Evolutionary conservation across 2,797 vertebrate species (phyloP).

Genomic region (Crypturellus tataupa): DNA sequence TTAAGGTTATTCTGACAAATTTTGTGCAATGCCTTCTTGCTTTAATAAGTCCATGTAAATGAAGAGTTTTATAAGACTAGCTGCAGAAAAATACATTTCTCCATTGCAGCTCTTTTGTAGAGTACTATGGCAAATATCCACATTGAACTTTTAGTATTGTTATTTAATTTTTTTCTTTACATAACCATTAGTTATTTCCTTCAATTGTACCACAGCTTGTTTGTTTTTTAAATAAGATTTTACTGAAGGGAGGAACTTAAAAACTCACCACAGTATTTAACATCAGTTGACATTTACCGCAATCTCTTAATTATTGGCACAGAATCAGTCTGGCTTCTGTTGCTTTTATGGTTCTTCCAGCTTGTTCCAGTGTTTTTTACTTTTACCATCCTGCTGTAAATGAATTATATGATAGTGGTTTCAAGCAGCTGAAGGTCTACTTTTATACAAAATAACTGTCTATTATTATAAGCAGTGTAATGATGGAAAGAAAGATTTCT

Average conservation of each 20-base stretch:
- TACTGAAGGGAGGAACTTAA: conserved; percentile 69
- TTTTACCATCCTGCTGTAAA: conserved; percentile 62
- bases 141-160: conserved; percentile 46
- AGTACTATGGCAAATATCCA: conserved; percentile 52
- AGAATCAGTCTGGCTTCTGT: conserved; percentile 70
- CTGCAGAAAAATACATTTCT: conserved; percentile 18
- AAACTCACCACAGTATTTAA: conserved; percentile 71
- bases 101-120: conserved; percentile 32
- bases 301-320: conserved; percentile 77
- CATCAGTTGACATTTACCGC: conserved; percentile 76
- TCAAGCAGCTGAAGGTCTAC: conserved; percentile 9
- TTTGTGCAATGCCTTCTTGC: not conserved
- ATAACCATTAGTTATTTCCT: conserved; percentile 76
- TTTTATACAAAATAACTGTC: conserved; percentile 37
- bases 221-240: conserved; percentile 62
- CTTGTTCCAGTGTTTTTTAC: conserved; percentile 61
- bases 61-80: not conserved
- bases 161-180: conserved; percentile 69
- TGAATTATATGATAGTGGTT: conserved; percentile 42
- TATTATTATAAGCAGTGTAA: not conserved
- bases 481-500: conserved; percentile 13
- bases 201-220: conserved; percentile 71
- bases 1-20: not conserved
- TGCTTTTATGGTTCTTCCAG: conserved; percentile 71
- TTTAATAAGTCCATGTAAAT: conserved; percentile 24